These are phyloP conservation scores for Parthenolecanium corni DNA, from an alignment of 2,888 invertebrate genomes.

Conservation along the genomic window DNA sequence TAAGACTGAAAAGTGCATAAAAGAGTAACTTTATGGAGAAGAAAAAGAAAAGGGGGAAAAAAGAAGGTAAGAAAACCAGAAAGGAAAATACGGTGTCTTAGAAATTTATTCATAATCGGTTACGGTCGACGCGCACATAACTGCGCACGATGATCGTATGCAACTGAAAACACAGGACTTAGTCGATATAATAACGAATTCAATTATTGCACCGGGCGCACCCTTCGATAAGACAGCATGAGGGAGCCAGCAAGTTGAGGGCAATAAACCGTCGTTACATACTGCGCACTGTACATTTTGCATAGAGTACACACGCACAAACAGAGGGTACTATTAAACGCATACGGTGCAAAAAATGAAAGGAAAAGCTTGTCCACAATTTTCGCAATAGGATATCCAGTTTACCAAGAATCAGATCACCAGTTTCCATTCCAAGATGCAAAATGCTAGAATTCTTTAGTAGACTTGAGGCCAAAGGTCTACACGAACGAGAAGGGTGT, in stretches of 20 bases:
- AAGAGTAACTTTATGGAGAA: no score
- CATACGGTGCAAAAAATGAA: neutral
- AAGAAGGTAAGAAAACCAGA: no score
- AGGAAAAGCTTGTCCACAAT: no score
- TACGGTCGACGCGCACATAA: neutral
- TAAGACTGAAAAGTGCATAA: no score
- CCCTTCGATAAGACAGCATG: constrained; percentile 10
- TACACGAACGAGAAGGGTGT: no score
- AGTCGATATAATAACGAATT: constrained; percentile 23
- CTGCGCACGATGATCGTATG: constrained; percentile 7
- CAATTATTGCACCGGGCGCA: constrained; percentile 22
- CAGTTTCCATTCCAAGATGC: no score
- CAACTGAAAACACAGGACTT: constrained; percentile 9
- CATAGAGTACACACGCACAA: constrained; percentile 1
- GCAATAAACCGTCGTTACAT: constrained; percentile 25
- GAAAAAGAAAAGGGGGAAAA: no score
- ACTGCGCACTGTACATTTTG: constrained; percentile 4
- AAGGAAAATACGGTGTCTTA: neutral
- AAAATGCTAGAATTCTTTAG: no score
- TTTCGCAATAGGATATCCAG: no score
- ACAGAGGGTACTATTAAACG: neutral
- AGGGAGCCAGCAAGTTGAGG: constrained; percentile 5
- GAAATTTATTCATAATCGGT: constrained; percentile 23
- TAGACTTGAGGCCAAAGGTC: no score
- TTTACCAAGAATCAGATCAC: no score